Evolutionary conservation across 2,888 invertebrate genomes (phyloP), one percentile per base, ranked within the genome.

Genomic region (Oligia fasciuncula): DNA sequence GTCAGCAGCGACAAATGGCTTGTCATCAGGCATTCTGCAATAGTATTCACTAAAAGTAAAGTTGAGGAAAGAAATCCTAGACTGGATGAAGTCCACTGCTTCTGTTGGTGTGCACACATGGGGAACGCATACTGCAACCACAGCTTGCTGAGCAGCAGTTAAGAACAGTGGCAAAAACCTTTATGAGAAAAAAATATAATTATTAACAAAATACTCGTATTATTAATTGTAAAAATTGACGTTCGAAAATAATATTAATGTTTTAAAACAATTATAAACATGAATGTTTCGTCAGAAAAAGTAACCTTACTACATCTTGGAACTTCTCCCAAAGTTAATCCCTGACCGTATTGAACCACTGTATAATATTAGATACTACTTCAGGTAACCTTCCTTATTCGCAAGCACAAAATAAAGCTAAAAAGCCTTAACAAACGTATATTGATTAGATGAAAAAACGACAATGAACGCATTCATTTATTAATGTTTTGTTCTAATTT

Each of bases 21-120:
- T 95, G 76, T 95, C 95, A 60, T 93, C 90, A 0, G 95, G 94
- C 57, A 95, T 81, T 9, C 95, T 91, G 80, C 94, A 95, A 77
- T 89, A 95, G 46, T 88, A 88, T 72, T 94, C 94, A 0, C 75
- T 78, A 76, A 90, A 94, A 1, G 90, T 90, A 8, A 93, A 76
- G 76, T 94, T 92, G 4, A 92, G 17, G 57, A 87, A 84, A 0
- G 88, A 80, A 40, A 90, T 68, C 2, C 69, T 77, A 0, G 89
- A 79, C 70, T 91, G 90, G 9, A 93, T 73, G 80, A 90, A 93
- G 35, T 91, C 83, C 0, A 94, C 62, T 0, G 93, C 92, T 83
- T 93, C 90, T 1, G 80, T 86, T 0, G 92, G 71, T 0, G 91
- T 89, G 80, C 95, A 95, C 1, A 91, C 93, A 35, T 89, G 90